A percentile compares a stretch with the other conserved stretches of the same genome.
Evolutionary conservation across 1,140 invertebrate species (phyloP).

Genomic region (Aphaenogaster floridana): DNA sequence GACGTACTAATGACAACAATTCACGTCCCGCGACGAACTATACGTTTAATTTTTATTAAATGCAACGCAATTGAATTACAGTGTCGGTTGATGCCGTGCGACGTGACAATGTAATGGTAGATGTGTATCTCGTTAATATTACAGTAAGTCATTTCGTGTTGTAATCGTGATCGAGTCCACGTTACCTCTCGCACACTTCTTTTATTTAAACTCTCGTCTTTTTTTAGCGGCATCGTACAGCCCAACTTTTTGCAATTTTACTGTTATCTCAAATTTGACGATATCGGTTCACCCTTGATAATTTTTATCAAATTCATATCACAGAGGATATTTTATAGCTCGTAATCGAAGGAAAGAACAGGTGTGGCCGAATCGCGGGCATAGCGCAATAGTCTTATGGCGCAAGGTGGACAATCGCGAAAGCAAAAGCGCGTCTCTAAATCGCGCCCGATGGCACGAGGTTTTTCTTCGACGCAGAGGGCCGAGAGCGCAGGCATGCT

Average conservation of each 20-base stretch:
- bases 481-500: conserved; percentile 66
- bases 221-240: not conserved
- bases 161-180: not conserved
- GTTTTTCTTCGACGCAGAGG: conserved; percentile 77
- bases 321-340: not conserved
- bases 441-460: conserved; percentile 78
- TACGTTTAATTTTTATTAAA: conserved; percentile 60
- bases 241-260: not conserved
- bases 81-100: conserved; percentile 33
- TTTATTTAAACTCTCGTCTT: not conserved
- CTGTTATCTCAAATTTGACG: not conserved
- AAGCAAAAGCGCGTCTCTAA: conserved; percentile 73
- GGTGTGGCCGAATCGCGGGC: not conserved
- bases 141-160: conserved; percentile 29
- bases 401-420: conserved; percentile 77
- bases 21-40: conserved; percentile 65
- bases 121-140: conserved; percentile 38
- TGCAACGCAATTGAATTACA: conserved; percentile 53
- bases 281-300: not conserved
- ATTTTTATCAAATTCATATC: not conserved
- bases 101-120: conserved; percentile 20
- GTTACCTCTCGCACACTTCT: not conserved
- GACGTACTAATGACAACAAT: conserved; percentile 70
- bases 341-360: conserved; percentile 15
- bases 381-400: conserved; percentile 26